Conservation (phyloP, 2,113 vertebrate genomes). For the Ovibos moschatus region DNA sequence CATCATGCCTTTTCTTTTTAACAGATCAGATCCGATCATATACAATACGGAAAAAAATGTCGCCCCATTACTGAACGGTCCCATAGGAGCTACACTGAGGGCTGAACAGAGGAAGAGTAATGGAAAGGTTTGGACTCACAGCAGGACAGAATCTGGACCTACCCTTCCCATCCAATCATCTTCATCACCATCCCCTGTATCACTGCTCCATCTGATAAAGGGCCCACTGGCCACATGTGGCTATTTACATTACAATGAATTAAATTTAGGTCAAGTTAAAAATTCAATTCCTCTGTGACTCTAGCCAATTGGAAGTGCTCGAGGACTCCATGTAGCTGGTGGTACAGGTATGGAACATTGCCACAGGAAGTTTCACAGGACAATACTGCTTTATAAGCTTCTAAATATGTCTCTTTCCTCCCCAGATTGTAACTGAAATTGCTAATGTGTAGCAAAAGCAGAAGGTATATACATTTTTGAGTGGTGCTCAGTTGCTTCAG, state of each 20-base stretch:
- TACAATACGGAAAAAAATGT: neutral
- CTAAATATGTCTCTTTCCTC: neutral
- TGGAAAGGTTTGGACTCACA: neutral
- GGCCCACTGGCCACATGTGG: no score
- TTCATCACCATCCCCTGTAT: no score
- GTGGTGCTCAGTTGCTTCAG: neutral
- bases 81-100: neutral
- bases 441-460: neutral
- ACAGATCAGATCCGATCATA: neutral
- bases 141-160: neutral
- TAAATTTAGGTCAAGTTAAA: neutral
- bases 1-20: neutral
- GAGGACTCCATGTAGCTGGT: neutral
- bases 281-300: neutral
- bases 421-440: neutral
- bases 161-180: neutral
- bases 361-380: neutral
- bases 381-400: neutral
- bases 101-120: neutral
- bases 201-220: no score
- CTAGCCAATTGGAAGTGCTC: neutral
- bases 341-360: neutral
- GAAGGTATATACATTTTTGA: neutral
- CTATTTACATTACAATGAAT: neutral
- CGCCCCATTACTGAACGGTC: neutral